These are phyloP conservation scores for Zootoca vivipara DNA, from an alignment of 2,113 vertebrate species.

Conservation along the genomic window DNA sequence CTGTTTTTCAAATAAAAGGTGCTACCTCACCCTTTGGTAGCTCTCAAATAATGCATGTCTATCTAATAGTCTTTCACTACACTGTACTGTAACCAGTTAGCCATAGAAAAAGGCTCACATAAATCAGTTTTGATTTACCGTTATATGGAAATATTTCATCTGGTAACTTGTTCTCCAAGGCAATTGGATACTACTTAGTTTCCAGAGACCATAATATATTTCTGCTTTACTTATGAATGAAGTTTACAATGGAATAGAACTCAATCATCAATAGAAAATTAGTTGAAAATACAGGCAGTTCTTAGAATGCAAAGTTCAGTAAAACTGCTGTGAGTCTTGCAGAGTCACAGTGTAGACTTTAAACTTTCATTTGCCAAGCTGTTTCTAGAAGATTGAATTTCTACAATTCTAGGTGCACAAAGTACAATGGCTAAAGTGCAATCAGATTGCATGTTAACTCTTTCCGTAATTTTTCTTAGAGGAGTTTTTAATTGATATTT, in stretches of 20 bases:
- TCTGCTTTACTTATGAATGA: neutral
- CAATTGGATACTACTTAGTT: neutral
- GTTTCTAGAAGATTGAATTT: neutral
- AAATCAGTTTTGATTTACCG: neutral
- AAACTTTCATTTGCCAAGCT: neutral
- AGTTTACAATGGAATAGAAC: rapidly evolving
- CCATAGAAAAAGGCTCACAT: neutral
- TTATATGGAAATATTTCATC: neutral
- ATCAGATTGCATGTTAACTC: neutral
- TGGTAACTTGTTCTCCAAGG: neutral
- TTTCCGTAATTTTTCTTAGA: neutral
- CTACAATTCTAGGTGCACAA: neutral
- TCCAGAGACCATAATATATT: neutral
- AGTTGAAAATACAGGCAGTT: neutral
- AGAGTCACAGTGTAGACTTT: neutral
- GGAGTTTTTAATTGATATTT: neutral
- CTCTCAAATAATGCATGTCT: neutral
- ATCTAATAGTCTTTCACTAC: neutral
- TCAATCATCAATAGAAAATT: neutral
- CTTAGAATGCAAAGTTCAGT: neutral
- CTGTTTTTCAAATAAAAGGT: neutral
- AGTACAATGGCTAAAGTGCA: neutral
- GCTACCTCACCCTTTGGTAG: neutral
- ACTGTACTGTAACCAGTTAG: neutral
- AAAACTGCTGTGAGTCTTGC: neutral